phyloP scores from a whole-genome alignment of 1,140 invertebrate genomes.

The Eumaeus atala region DNA sequence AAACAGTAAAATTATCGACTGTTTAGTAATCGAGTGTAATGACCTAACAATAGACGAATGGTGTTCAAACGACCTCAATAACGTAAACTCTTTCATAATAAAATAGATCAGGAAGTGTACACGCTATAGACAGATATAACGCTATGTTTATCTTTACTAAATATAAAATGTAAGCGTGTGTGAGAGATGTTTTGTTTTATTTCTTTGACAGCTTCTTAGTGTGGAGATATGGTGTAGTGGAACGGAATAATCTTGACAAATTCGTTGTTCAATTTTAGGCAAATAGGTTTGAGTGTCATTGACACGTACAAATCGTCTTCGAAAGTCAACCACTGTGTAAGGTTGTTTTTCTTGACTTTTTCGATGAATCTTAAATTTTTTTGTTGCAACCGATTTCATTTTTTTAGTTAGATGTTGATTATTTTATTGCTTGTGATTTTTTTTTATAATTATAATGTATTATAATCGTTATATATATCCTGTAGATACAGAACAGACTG shows the following conservation, averaged over 20 bases:
- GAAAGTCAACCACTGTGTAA: neutral
- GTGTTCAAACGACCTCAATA: slow-evolving; percentile 19
- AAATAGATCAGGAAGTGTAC: slow-evolving; percentile 22
- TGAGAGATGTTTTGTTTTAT: no score
- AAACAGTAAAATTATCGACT: slow-evolving; percentile 23
- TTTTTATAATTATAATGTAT: no score
- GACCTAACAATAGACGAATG: slow-evolving; percentile 15
- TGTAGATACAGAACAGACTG: no score
- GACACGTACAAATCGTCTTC: neutral
- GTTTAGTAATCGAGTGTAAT: slow-evolving; percentile 18
- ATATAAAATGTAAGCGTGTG: no score
- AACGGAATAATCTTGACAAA: slow-evolving; percentile 22
- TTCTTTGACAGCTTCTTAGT: no score
- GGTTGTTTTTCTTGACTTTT: no score
- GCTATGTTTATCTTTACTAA: no score
- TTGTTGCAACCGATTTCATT: no score
- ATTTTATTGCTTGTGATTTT: no score
- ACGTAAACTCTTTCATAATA: slow-evolving; percentile 24
- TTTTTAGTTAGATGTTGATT: no score
- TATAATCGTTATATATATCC: no score
- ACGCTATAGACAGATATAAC: neutral
- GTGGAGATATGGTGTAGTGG: neutral
- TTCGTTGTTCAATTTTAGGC: slow-evolving; percentile 16
- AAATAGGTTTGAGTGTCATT: slow-evolving; percentile 10
- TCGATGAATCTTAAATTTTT: no score